Conservation (phyloP, 2,113 vertebrate genomes). For the Paradisaea rubra region DNA sequence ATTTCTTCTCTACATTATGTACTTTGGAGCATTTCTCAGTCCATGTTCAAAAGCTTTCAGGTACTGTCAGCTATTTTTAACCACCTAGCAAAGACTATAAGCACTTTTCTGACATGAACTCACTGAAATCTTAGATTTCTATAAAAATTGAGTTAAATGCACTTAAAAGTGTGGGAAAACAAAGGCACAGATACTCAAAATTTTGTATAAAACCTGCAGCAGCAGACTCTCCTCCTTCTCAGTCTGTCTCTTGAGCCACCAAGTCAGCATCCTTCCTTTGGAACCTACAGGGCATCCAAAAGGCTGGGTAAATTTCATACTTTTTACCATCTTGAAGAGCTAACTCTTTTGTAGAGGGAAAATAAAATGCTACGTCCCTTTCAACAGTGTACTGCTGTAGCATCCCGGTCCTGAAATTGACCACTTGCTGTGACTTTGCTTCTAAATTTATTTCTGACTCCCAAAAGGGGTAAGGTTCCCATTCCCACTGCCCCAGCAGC, state of each 20-base stretch:
- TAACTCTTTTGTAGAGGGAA: background rate
- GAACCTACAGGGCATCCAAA: background rate
- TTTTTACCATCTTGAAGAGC: background rate
- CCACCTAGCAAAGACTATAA: background rate
- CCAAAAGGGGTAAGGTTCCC: background rate
- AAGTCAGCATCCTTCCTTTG: background rate
- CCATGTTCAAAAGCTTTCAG: background rate
- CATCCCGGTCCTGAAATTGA: background rate
- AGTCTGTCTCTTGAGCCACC: background rate
- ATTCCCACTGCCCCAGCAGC: background rate
- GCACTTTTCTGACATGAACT: background rate
- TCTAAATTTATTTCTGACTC: background rate
- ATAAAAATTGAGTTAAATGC: background rate
- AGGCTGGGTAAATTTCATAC: background rate
- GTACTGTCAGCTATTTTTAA: background rate
- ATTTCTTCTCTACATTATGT: background rate
- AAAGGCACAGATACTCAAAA: background rate
- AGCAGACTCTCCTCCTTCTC: background rate
- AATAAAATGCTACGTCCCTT: background rate
- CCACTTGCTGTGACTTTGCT: background rate
- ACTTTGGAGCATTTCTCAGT: background rate
- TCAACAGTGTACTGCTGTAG: background rate
- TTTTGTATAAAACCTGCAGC: background rate
- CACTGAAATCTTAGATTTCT: background rate
- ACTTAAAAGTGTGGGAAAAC: background rate